phyloP scores from a whole-genome alignment of 1,140 invertebrate species.

The Drosophila takahashii region DNA sequence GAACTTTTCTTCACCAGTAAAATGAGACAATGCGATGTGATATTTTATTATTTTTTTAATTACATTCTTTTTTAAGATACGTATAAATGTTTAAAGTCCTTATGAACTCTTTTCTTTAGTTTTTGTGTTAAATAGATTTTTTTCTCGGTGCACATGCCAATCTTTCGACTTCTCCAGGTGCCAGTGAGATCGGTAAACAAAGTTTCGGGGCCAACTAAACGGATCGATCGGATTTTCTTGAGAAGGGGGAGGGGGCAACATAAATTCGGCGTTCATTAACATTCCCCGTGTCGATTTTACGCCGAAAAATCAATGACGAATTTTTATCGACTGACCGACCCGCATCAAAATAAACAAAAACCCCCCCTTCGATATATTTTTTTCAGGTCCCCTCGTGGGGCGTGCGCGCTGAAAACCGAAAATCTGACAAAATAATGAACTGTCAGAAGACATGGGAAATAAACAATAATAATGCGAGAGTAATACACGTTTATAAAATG shows the following conservation, averaged over 20 bases:
- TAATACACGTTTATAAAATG: constrained; percentile 48
- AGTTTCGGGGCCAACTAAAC: constrained; percentile 57
- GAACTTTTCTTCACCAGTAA: neutral
- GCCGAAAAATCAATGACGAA: constrained; percentile 75
- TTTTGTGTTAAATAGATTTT: too few relatives aligned
- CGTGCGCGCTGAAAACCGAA: constrained; percentile 42
- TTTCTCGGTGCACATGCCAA: neutral
- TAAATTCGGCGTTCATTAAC: constrained; percentile 51
- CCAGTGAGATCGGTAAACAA: constrained; percentile 55
- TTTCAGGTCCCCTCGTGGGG: constrained; percentile 28
- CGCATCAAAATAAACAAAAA: constrained; percentile 72
- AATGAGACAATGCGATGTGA: neutral
- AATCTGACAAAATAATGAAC: constrained; percentile 82
- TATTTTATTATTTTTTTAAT: too few relatives aligned
- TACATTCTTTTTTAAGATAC: too few relatives aligned
- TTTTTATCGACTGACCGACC: constrained; percentile 74
- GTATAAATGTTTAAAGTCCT: too few relatives aligned
- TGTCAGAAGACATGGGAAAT: constrained; percentile 76
- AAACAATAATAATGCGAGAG: constrained; percentile 69
- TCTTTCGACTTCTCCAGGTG: constrained; percentile 16
- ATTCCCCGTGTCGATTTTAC: constrained; percentile 17
- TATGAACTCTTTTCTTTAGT: too few relatives aligned
- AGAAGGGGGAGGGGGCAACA: constrained; percentile 26
- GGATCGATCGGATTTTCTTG: too few relatives aligned
- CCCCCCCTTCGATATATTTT: neutral